Evolutionary conservation across 2,888 invertebrate genomes (phyloP), one percentile per base, ranked within the genome.

Genomic region (Crossocerus cetratus): DNA sequence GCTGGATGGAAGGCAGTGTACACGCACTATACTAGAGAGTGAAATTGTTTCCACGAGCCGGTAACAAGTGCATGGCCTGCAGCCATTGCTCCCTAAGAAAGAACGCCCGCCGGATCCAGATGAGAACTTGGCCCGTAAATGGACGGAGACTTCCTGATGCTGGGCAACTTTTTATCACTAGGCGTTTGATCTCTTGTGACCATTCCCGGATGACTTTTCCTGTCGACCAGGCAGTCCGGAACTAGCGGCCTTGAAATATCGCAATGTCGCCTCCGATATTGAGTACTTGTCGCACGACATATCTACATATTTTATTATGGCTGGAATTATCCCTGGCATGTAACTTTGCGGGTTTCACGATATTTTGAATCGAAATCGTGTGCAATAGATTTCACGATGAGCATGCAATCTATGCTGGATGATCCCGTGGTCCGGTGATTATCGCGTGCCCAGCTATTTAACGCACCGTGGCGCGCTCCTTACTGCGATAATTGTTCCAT

Each of bases 31-130:
- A 56, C 16, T 58, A 45, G 66, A 78, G 69, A 82, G 82, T 82
- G 78, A 82, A 82, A 82, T 65, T 80, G 66, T 18, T 44, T 42
- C 56, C 22, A 45, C 32, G 13, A 22, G 32, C n/a, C n/a, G n/a
- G 20, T 56, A 21, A 62, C 20, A 62, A 65, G 32, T 32, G 32
- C 32, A 32, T 32, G 32, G 11, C 32, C 32, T 32, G 32, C 32
- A 8, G 8, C 32, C 32, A 32, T 32, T 32, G 32, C 32, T 8
- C 32, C 32, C 32, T 32, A 11, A 32, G 32, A 32, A 32, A 32
- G 0, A 32, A 32, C 8, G 32, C 0, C 8, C 32, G 32, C 11
- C 32, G 11, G 32, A 32, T 32, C 32, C 8, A 32, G n/a, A 13
- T 14, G 18, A 21, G 13, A 22, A 60, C 21, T 3, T 16, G 20